Evolutionary conservation across 2,113 vertebrate species (phyloP).

Genomic region (Hipposideros armiger): DNA sequence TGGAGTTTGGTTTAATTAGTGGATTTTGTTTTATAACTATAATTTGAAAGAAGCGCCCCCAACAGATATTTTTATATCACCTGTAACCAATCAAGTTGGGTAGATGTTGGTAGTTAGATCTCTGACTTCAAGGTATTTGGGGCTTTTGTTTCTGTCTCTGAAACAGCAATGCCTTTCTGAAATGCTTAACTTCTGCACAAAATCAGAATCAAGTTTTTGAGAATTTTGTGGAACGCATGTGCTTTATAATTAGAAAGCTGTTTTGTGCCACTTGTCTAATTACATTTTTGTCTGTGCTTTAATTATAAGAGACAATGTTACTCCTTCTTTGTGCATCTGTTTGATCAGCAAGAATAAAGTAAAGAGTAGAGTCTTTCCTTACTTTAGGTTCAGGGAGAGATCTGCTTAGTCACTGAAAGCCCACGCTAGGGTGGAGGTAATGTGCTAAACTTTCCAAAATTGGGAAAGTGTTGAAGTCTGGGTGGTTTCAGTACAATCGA

Average conservation of each 20-base stretch:
- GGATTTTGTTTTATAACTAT: conserved; percentile 73
- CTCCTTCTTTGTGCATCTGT: not conserved
- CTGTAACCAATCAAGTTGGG: not conserved
- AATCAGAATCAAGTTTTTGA: conserved; percentile 42
- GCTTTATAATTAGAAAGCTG: conserved; percentile 1
- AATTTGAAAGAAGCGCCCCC: conserved; percentile 65
- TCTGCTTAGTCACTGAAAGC: conserved; percentile 76
- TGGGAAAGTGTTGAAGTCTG: conserved; percentile 21
- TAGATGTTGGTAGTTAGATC: not conserved
- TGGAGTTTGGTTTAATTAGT: not conserved
- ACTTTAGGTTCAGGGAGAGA: conserved; percentile 3
- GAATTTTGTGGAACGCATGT: not conserved
- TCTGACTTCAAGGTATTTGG: not conserved
- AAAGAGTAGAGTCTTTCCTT: conserved; percentile 18
- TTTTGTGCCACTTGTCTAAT: conserved; percentile 48
- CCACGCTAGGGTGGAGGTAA: not conserved
- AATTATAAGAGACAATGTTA: not conserved
- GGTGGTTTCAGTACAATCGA: not conserved
- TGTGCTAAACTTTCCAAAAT: conserved; percentile 66
- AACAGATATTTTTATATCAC: not conserved
- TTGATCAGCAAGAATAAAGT: conserved; percentile 1
- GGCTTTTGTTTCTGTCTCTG: not conserved
- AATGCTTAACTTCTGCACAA: conserved; percentile 18
- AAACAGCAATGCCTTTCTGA: conserved; percentile 5
- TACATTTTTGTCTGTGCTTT: conserved; percentile 55